Evolutionary conservation across 2,888 invertebrate genomes (phyloP).

Genomic region (Scaeva pyrastri): DNA sequence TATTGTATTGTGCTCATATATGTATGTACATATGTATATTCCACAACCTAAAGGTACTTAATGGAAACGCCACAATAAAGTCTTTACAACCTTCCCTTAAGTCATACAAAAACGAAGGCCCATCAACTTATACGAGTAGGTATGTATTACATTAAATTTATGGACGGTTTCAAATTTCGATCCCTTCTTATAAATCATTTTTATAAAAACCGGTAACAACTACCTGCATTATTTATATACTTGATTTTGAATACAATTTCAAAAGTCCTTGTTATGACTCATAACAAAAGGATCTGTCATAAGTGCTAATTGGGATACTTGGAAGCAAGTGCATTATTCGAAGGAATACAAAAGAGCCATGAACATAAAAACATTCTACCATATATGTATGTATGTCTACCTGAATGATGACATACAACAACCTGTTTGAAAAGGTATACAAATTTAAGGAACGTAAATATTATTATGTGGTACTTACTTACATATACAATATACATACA

Average conservation of each 20-base stretch:
- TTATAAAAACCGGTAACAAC: background rate
- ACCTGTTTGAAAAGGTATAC: background rate
- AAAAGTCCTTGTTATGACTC: background rate
- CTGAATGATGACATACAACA: background rate
- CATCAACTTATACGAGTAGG: background rate
- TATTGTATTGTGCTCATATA: background rate
- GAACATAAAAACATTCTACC: background rate
- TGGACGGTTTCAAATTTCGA: background rate
- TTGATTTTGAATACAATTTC: background rate
- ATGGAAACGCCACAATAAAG: no score
- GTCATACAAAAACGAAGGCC: background rate
- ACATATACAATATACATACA: background rate
- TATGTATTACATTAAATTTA: background rate
- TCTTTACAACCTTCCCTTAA: background rate
- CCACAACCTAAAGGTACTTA: no score
- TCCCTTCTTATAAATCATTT: conserved; percentile 2
- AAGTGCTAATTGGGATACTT: conserved; percentile 28
- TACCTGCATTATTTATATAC: background rate
- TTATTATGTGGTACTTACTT: no score
- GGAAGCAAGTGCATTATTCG: conserved; percentile 15
- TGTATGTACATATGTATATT: background rate
- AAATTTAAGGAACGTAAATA: background rate
- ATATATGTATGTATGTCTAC: background rate
- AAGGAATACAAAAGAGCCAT: conserved; percentile 9
- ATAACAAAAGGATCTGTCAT: background rate